Percentiles rank a stretch among this genome's conserved stretches.
Conservation (phyloP, 1,140 invertebrate species). For the Drosophila obscura region DNA sequence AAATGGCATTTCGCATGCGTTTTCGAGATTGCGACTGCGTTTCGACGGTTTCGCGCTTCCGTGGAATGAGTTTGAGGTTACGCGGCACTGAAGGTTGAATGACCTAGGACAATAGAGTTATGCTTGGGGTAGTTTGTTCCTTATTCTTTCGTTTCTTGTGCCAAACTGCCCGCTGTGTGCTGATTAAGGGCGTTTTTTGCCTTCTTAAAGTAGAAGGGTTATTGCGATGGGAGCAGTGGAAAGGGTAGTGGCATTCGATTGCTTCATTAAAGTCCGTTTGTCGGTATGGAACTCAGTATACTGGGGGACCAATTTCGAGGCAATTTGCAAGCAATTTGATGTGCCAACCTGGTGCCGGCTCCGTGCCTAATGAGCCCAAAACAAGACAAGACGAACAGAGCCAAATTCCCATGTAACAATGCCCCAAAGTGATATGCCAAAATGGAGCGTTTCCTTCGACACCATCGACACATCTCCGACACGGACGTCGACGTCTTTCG, state of each 20-base stretch:
- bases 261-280: slow-evolving; percentile 54
- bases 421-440: slow-evolving; percentile 75
- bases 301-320: slow-evolving; percentile 65
- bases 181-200: slow-evolving; percentile 74
- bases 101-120: slow-evolving; percentile 81
- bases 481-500: slow-evolving; percentile 18
- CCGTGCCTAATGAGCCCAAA: slow-evolving; percentile 65
- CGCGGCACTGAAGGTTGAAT: slow-evolving; percentile 61
- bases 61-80: slow-evolving; percentile 40
- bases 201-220: slow-evolving; percentile 76
- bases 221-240: background rate
- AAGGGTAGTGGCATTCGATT: slow-evolving; percentile 45
- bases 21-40: slow-evolving; percentile 53
- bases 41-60: slow-evolving; percentile 27
- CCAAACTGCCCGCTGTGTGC: slow-evolving; percentile 70
- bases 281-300: slow-evolving; percentile 43
- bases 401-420: slow-evolving; percentile 77
- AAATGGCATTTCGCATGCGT: slow-evolving; percentile 69
- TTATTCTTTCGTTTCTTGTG: slow-evolving; percentile 29
- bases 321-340: slow-evolving; percentile 74
- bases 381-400: slow-evolving; percentile 37
- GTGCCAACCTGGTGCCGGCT: slow-evolving; percentile 52
- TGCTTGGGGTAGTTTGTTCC: slow-evolving; percentile 74
- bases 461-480: slow-evolving; percentile 53
- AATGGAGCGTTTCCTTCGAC: slow-evolving; percentile 19